Evolutionary conservation across 2,797 vertebrate genomes (phyloP), one percentile per base, ranked within the genome.

Genomic region (Chiroxiphia lanceolata): DNA sequence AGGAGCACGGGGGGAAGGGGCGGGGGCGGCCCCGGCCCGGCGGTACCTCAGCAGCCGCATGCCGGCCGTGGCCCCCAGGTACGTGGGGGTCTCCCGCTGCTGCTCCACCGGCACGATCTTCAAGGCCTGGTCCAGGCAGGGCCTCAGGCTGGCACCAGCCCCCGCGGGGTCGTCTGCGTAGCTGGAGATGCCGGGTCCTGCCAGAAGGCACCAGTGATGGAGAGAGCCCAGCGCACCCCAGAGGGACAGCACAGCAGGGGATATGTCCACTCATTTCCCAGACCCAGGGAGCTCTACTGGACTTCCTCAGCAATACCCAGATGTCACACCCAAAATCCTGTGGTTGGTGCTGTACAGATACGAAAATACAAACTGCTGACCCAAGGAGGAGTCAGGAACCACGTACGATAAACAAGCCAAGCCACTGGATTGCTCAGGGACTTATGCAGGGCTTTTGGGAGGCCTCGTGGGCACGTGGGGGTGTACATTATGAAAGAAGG

Each of bases 31-130:
- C n/a, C 33, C 0, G 4, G 59, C 60, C 5, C 60, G 1, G 51
- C 87, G 0, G 3, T 98, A 99, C 99, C 98, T 98, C 38, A 99
- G 98, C 88, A 99, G 97, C 96, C 99, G 97, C 99, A 99, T 99
- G 90, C 99, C 99, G 0, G 99, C 99, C 1, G 99, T 99, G 81
- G 99, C 99, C 72, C 99, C 99, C 87, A 99, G 98, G 95, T 99
- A 99, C 13, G 98, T 88, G 3, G 99, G 98, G 6, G 99, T 99
- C 79, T 98, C 97, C 0, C 2, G 36, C 80, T 98, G 98, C 88
- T 98, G 97, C 42, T 92, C 89, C 7, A 17, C 9, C 1, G 99
- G 99, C 68, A 99, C 86, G 27, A 34, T 25, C 6, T 53, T 4
- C 97, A 98, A 93, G 1, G 98, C 99, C 44, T 98, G 88, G 54